phyloP scores from a whole-genome alignment of 2,888 invertebrate genomes.

The Leucania comma region DNA sequence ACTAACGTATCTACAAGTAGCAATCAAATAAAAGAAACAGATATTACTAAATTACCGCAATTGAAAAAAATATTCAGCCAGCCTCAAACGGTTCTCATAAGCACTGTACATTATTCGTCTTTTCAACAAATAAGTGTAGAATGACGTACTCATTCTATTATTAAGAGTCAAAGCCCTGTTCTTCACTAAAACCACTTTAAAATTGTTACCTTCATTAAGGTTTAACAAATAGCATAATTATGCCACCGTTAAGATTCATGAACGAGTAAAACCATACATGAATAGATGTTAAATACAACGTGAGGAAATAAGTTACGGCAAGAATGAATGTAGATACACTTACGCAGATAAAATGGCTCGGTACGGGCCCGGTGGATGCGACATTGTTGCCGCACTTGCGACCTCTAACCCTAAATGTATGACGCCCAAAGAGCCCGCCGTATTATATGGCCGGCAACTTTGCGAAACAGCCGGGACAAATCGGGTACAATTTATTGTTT shows the following conservation, averaged over 20 bases:
- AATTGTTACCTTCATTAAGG: constrained; percentile 12
- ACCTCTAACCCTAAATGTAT: constrained; percentile 68
- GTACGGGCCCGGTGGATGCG: constrained; percentile 68
- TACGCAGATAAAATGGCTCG: constrained; percentile 67
- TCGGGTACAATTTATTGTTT: constrained; percentile 76
- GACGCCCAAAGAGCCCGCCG: constrained; percentile 67
- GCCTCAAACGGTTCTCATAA: constrained; percentile 17
- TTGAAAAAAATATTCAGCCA: constrained; percentile 10
- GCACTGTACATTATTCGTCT: neutral
- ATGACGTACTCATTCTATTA: constrained; percentile 4
- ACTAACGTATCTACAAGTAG: constrained; percentile 12
- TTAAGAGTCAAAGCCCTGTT: constrained; percentile 2
- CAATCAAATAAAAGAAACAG: constrained; percentile 35
- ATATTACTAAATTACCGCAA: constrained; percentile 15
- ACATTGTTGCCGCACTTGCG: constrained; percentile 66
- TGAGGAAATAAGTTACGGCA: constrained; percentile 45
- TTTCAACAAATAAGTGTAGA: constrained; percentile 15
- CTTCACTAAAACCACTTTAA: constrained; percentile 11
- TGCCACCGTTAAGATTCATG: constrained; percentile 3
- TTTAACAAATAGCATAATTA: constrained; percentile 20
- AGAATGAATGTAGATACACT: constrained; percentile 50
- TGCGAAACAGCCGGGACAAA: constrained; percentile 73
- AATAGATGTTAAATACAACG: constrained; percentile 14
- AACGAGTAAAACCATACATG: constrained; percentile 7
- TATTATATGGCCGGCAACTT: constrained; percentile 74